A percentile compares a stretch with the other conserved stretches of the same genome.
Conservation (phyloP, 1,140 invertebrate species). For the Bemisia tabaci region DNA sequence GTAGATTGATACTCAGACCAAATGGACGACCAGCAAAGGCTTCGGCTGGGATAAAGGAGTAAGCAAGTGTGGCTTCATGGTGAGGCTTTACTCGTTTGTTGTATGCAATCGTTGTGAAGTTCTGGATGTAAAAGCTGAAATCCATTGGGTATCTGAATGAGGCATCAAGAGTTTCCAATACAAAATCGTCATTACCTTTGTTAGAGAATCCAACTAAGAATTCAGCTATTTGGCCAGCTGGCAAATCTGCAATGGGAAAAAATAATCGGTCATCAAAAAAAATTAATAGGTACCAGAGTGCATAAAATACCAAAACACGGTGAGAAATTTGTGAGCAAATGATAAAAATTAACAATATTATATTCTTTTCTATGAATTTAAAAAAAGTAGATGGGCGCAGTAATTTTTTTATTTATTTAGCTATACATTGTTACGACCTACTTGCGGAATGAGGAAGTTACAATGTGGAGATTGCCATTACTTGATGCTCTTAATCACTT, state of each 20-base stretch:
- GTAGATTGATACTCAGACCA: slow-evolving; percentile 83
- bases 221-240: slow-evolving; percentile 82
- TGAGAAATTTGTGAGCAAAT: neutral
- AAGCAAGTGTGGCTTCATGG: slow-evolving; percentile 87
- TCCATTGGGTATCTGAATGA: slow-evolving; percentile 98
- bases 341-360: neutral
- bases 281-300: neutral
- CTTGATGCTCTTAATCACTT: no score
- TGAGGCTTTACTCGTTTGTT: slow-evolving; percentile 76
- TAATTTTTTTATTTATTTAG: no score
- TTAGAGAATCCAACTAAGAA: slow-evolving; percentile 94
- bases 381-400: no score
- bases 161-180: slow-evolving; percentile 85
- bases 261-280: slow-evolving; percentile 16
- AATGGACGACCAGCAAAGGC: slow-evolving; percentile 90
- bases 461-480: no score
- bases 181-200: slow-evolving; percentile 79
- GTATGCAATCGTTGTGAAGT: slow-evolving; percentile 86
- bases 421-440: no score
- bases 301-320: neutral
- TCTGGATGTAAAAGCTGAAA: slow-evolving; percentile 95
- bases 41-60: slow-evolving; percentile 90
- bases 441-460: no score
- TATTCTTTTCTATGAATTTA: neutral
- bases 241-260: slow-evolving; percentile 54